A percentile compares a stretch with the other conserved stretches of the same genome.
phyloP scores from a whole-genome alignment of 2,113 vertebrate species.

The Lutjanus erythropterus region DNA sequence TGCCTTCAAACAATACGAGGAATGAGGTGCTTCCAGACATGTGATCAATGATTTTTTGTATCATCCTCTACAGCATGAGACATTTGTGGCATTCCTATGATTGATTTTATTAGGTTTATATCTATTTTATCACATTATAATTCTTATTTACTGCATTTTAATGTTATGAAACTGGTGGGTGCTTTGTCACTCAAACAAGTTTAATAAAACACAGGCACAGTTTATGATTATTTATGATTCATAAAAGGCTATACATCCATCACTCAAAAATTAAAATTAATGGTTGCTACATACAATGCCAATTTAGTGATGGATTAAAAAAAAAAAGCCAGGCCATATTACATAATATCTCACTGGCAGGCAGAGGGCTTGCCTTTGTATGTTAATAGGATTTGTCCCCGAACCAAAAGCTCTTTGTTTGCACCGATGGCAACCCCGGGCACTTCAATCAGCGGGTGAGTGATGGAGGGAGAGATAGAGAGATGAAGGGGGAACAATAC shows the following conservation, averaged over 20 bases:
- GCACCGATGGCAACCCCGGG: conserved; percentile 42
- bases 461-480: conserved; percentile 54
- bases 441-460: conserved; percentile 65
- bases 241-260: conserved; percentile 55
- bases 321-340: conserved; percentile 43
- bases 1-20: neutral
- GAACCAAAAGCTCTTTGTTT: conserved; percentile 69
- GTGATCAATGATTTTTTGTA: neutral
- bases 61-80: neutral
- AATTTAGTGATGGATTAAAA: conserved; percentile 55
- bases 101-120: conserved; percentile 8
- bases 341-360: conserved; percentile 55
- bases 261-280: conserved; percentile 51
- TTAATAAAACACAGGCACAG: conserved; percentile 31
- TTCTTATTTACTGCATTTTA: conserved; percentile 2
- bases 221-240: conserved; percentile 42
- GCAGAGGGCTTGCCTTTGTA: conserved; percentile 61
- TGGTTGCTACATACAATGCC: conserved; percentile 28
- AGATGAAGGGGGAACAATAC: conserved; percentile 11
- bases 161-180: neutral
- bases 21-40: neutral
- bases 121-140: conserved; percentile 12
- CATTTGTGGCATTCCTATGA: neutral
- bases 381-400: conserved; percentile 73
- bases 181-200: conserved; percentile 13